Base-by-base conservation (phyloP, 2,888 invertebrate genomes). In the Nomada hirtipes region DNA sequence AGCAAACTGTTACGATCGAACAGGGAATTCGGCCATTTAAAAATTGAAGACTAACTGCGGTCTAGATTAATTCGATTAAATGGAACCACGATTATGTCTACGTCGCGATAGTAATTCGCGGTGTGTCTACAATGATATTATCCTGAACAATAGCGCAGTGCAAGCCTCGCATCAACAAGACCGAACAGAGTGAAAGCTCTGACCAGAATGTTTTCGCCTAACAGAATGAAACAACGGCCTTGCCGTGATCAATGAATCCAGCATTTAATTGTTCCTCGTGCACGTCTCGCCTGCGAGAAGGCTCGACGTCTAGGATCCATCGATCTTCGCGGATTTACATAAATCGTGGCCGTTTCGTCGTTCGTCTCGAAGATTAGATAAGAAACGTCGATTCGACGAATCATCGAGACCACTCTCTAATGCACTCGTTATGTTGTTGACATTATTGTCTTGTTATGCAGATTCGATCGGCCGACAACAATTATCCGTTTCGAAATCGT, bases 261-360 rank as follows among this genome's bases (percentile, higher is more conserved):
- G 18, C 44, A 50, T 64, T 83, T 79, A 75, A 85, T 88, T 70
- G 85, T 83, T 83, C 64, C 63, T 18, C 60, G 55, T 57, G 20
- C 57, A 42, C 60, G 18, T 9, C 63, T 50, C 60, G 53, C 67
- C 70, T 36, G 60, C 60, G 59, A 63, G 71, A 29, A 36, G 36
- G 44, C 26, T 53, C 64, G 60, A 47, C 57, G 23, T 47, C 44
- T 59, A 23, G 29, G 65, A 85, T 79, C 81, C 74, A 88, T 88
- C 89, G 88, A 88, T 88, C 89, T 88, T 87, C 64, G 61, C 85
- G 89, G 89, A 87, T 88, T 88, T 86, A 36, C 36, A 36, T 36
- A 85, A 88, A 88, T 88, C 87, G 85, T 73, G 61, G 53, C 50
- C 44, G 36, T 42, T 61, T 20, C 61, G 59, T 15, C 26, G 69